These are phyloP conservation scores for Macrotrachela quadricornifera DNA, from an alignment of 1,140 invertebrate genomes.

Conservation along the genomic window DNA sequence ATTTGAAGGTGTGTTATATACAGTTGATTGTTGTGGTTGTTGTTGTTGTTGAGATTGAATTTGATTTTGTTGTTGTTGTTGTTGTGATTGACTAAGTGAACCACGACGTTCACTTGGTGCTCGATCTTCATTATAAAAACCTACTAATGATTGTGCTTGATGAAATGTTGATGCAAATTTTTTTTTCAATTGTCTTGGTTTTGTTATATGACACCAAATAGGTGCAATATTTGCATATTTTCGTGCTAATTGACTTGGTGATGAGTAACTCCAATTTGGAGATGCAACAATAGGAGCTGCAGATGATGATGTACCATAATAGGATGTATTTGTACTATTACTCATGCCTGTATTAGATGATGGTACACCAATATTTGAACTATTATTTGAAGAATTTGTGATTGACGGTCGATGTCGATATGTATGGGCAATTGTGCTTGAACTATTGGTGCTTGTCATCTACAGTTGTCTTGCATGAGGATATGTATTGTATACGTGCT, in stretches of 20 bases:
- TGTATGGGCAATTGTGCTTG: too few relatives aligned
- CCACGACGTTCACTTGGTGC: too few relatives aligned
- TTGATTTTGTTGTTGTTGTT: not conserved
- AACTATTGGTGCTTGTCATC: too few relatives aligned
- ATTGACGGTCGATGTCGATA: too few relatives aligned
- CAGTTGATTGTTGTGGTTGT: not conserved
- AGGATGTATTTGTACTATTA: too few relatives aligned
- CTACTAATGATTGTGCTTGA: not conserved
- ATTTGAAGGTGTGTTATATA: not conserved
- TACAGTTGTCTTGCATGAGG: too few relatives aligned
- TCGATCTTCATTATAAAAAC: too few relatives aligned
- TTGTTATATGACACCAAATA: conserved; percentile 9
- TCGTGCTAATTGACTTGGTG: conserved; percentile 9
- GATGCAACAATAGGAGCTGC: not conserved
- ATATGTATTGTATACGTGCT: too few relatives aligned
- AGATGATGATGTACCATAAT: not conserved
- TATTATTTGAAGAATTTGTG: too few relatives aligned
- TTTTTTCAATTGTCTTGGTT: conserved; percentile 8
- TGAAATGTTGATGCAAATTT: conserved; percentile 9
- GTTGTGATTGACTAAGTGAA: not conserved
- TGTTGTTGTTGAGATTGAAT: not conserved
- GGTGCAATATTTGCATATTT: conserved; percentile 9
- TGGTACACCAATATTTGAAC: too few relatives aligned
- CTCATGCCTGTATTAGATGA: too few relatives aligned
- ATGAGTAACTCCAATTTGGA: conserved; percentile 5